These are phyloP conservation scores for Drosophila quadrilineata DNA, from an alignment of 1,140 invertebrate genomes.

Conservation along the genomic window DNA sequence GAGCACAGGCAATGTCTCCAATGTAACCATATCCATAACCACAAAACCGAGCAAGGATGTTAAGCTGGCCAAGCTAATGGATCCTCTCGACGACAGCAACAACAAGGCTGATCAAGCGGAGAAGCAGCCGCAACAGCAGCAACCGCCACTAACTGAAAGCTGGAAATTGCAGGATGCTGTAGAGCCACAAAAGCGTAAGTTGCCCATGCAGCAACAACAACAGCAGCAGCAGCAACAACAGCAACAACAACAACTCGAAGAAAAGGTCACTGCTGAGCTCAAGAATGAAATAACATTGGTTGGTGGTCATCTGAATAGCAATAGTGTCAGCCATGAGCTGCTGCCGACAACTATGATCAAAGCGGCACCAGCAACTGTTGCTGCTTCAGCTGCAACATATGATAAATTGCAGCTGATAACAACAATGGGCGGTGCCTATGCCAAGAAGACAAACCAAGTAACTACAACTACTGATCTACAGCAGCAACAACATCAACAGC, in stretches of 20 bases:
- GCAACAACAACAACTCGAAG: slow-evolving; percentile 22
- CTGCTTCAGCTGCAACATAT: slow-evolving; percentile 1
- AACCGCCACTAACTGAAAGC: background rate
- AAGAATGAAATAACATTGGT: slow-evolving; percentile 16
- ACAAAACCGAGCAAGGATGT: slow-evolving; percentile 55
- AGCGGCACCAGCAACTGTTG: background rate
- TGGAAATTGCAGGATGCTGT: slow-evolving; percentile 30
- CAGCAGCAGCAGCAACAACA: slow-evolving; percentile 6
- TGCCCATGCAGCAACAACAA: slow-evolving; percentile 40
- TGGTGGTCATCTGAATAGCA: slow-evolving; percentile 12
- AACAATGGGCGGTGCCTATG: background rate
- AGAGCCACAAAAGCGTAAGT: slow-evolving; percentile 49
- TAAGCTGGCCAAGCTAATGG: slow-evolving; percentile 24
- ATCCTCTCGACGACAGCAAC: background rate
- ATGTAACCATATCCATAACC: slow-evolving; percentile 66
- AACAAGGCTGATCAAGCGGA: slow-evolving; percentile 5
- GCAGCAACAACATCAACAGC: slow-evolving; percentile 3
- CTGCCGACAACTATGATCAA: slow-evolving; percentile 4
- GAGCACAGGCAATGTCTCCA: slow-evolving; percentile 47
- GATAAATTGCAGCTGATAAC: slow-evolving; percentile 12
- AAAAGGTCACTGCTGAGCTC: slow-evolving; percentile 32
- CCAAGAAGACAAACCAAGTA: background rate
- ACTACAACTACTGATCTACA: background rate
- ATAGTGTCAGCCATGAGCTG: slow-evolving; percentile 8
- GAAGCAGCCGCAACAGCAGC: slow-evolving; percentile 11